Evolutionary conservation across 2,113 vertebrate genomes (phyloP).

Genomic region (Phaethon lepturus): DNA sequence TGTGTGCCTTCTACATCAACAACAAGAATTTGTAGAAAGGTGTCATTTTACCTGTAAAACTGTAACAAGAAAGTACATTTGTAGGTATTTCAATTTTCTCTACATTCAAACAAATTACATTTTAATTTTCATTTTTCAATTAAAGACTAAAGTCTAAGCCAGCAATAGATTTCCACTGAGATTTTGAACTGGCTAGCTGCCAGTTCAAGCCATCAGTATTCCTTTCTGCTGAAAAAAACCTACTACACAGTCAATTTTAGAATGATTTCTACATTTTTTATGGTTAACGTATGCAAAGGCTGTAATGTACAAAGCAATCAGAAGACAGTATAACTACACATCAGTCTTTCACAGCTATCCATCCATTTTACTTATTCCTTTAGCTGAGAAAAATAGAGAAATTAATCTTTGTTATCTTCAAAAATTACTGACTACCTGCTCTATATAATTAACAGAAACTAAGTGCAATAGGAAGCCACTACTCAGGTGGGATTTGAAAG

Average conservation of each 20-base stretch:
- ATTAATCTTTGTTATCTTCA: not conserved
- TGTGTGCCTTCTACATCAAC: not conserved
- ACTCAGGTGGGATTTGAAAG: not conserved
- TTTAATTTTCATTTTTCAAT: constrained; percentile 48
- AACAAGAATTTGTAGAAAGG: not conserved
- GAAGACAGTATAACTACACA: not conserved
- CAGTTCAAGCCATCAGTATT: constrained; percentile 2
- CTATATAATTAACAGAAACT: not conserved
- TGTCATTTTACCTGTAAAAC: not conserved
- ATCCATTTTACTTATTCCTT: not conserved
- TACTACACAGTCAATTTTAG: not conserved
- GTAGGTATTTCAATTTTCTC: not conserved
- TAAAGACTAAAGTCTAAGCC: constrained; percentile 24
- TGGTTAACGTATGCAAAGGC: not conserved
- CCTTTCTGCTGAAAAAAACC: not conserved
- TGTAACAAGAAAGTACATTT: not conserved
- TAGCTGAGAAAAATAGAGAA: not conserved
- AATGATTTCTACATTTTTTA: constrained; percentile 17
- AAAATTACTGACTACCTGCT: not conserved
- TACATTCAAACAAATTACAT: constrained; percentile 8
- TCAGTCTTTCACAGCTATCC: not conserved
- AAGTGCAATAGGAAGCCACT: not conserved
- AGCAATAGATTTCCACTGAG: constrained; percentile 12
- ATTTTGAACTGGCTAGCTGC: constrained; percentile 12
- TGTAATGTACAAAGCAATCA: not conserved